Evolutionary conservation across 2,113 vertebrate genomes (phyloP).

Genomic region (Ptilonorhynchus violaceus): DNA sequence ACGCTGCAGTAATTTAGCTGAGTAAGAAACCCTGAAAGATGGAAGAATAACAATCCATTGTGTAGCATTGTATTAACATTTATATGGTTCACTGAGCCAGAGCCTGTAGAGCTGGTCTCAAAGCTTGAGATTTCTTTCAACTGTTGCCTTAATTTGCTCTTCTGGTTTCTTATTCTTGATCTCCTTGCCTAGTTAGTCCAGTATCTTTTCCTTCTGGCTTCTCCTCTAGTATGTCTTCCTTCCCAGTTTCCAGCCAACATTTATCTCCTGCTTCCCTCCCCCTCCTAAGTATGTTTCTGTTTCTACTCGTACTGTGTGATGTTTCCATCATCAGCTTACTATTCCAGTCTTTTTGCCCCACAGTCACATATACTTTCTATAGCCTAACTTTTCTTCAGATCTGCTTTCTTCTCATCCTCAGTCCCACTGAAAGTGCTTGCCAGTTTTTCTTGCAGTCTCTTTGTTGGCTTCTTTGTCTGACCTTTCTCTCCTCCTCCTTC

Average conservation of each 20-base stretch:
- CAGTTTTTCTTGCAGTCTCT: slow-evolving; percentile 26
- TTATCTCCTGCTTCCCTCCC: background rate
- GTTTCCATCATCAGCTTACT: slow-evolving; percentile 13
- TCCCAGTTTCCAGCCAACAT: slow-evolving; percentile 15
- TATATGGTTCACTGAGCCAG: background rate
- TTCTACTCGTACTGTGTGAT: slow-evolving; percentile 32
- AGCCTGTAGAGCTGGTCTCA: background rate
- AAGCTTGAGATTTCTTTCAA: background rate
- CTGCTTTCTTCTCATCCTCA: slow-evolving; percentile 21
- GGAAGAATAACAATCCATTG: background rate
- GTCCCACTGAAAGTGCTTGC: slow-evolving; percentile 3
- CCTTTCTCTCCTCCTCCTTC: background rate
- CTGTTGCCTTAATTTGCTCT: background rate
- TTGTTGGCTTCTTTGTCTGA: slow-evolving; percentile 23
- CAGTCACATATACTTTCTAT: background rate
- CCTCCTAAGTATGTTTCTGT: background rate
- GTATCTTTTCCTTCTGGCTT: slow-evolving; percentile 20
- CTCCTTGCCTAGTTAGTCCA: slow-evolving; percentile 8
- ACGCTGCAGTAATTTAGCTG: slow-evolving; percentile 44
- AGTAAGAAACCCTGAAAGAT: background rate
- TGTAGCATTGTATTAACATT: background rate
- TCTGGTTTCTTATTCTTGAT: background rate
- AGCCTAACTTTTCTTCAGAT: background rate
- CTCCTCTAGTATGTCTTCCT: slow-evolving; percentile 11
- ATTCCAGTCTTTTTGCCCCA: background rate